Evolutionary conservation across 2,113 vertebrate genomes (phyloP), one percentile per base, ranked within the genome.

Genomic region (Vicugna pacos): DNA sequence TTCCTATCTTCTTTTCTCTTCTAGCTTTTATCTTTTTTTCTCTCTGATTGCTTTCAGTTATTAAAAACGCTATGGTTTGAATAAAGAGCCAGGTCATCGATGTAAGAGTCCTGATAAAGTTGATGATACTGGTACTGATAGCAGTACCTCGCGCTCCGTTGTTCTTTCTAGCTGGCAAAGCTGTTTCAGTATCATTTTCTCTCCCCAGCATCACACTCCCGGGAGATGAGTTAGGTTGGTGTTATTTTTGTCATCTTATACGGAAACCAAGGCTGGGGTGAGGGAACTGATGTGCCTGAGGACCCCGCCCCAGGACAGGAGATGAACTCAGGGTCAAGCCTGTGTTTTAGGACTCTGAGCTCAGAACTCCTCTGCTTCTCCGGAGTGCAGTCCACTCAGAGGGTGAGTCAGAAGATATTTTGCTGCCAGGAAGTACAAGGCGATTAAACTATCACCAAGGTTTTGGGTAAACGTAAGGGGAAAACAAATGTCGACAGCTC

Each of bases 361-460:
- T 13, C 65, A 19, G 32, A 2, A 58, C 42, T 16, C 13, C 16
- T 3, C 4, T 72, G 28, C 10, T 35, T 38, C n/a, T 90, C 54
- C 67, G 70, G 81, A 70, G 80, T 58, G 38, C 3, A 76, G 38
- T 62, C n/a, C 8, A 6, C 50, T 69, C 3, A 72, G 17, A 88
- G n/a, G 26, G 24, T 30, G 52, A 54, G 48, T 73, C 20, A 72
- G 87, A 70, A 60, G 12, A 6, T n/a, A 48, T 6, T 8, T 58
- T 6, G 4, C 56, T 67, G n/a, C 64, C 92, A 30, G 76, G 48
- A 76, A 32, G 56, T 80, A 3, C 7, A 30, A 82, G 48, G 48
- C 80, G 76, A 90, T 94, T 81, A 67, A 93, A 72, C 12, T 65
- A 50, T 82, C 89, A 54, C 35, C 67, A 91, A 67, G 30, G 4